Conservation (phyloP, 2,113 vertebrate genomes). For the Desmodus rotundus region DNA sequence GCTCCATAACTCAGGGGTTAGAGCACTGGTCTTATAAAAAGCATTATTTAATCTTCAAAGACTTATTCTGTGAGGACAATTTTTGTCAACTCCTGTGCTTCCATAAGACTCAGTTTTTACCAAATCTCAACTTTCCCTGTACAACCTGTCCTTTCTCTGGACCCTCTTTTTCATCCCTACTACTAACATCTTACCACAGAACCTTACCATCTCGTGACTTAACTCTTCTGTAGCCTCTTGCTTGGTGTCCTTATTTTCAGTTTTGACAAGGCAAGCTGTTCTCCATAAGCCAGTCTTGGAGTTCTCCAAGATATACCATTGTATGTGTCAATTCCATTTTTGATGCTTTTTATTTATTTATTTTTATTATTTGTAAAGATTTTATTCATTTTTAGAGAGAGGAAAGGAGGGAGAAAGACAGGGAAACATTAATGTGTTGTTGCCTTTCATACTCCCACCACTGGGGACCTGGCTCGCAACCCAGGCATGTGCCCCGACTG, state of each 20-base stretch:
- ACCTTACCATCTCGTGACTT: neutral
- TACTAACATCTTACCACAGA: neutral
- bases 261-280: neutral
- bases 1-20: too few species aligned
- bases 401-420: too few species aligned
- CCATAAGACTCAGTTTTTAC: neutral
- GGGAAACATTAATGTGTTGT: too few species aligned
- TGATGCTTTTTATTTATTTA: neutral
- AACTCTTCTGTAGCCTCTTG: neutral
- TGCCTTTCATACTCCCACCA: too few species aligned
- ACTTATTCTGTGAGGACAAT: neutral
- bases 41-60: slow-evolving; percentile 3
- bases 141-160: accelerated
- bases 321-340: neutral
- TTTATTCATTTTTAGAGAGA: too few species aligned
- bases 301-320: neutral
- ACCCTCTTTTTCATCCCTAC: neutral
- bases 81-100: neutral
- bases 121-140: neutral
- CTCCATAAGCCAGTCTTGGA: neutral
- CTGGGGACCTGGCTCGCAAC: too few species aligned
- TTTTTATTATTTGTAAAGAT: too few species aligned
- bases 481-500: too few species aligned
- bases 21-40: neutral
- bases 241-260: neutral